phyloP scores from a whole-genome alignment of 2,888 invertebrate species.

The Drosophila falleni region DNA sequence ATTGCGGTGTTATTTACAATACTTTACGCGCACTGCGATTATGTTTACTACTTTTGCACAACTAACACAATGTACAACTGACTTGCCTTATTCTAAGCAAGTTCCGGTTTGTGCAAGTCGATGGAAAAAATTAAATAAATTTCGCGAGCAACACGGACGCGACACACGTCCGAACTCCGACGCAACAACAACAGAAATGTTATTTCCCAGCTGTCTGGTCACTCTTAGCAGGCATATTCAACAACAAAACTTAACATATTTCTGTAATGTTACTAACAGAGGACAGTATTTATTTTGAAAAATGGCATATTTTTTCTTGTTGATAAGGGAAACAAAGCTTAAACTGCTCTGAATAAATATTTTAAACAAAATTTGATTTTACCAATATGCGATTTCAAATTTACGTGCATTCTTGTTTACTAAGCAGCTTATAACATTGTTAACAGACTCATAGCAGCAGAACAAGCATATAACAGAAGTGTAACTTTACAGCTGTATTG shows the following conservation, averaged over 20 bases:
- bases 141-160: slow-evolving; percentile 56
- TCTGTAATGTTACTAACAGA: slow-evolving; percentile 14
- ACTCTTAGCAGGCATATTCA: slow-evolving; percentile 28
- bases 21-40: slow-evolving; percentile 56
- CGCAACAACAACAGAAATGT: slow-evolving; percentile 65
- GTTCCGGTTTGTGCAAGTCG: slow-evolving; percentile 75
- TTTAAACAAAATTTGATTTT: not conserved
- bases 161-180: slow-evolving; percentile 55
- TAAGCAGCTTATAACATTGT: not conserved
- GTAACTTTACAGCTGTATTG: not conserved
- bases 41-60: slow-evolving; percentile 51
- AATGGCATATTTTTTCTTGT: too few species aligned
- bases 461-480: not conserved
- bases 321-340: not conserved
- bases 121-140: slow-evolving; percentile 65
- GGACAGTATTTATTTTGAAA: not conserved
- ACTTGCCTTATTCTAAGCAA: slow-evolving; percentile 62
- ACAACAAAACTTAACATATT: slow-evolving; percentile 20
- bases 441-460: not conserved
- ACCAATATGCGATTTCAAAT: too few species aligned
- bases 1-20: slow-evolving; percentile 55
- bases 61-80: slow-evolving; percentile 60
- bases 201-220: slow-evolving; percentile 45
- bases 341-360: not conserved
- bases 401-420: not conserved